These are phyloP conservation scores for Mustelus asterias DNA, from an alignment of 2,113 vertebrate species.

Conservation along the genomic window DNA sequence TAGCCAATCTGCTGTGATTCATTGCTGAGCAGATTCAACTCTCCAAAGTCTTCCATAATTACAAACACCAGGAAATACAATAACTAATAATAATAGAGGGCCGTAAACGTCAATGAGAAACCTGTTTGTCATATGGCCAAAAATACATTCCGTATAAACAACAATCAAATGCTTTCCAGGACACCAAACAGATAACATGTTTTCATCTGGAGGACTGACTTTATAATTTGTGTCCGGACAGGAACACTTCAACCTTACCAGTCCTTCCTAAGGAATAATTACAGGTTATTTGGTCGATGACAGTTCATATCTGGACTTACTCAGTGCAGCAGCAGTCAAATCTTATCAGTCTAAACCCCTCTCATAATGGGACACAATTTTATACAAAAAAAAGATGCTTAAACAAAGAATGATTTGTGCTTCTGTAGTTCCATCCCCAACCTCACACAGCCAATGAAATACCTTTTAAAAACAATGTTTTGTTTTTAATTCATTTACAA, in stretches of 20 bases:
- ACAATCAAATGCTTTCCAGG: conserved; percentile 25
- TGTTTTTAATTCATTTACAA: too few relatives aligned
- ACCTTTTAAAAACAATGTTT: not conserved
- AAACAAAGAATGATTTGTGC: not conserved
- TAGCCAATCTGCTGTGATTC: conserved; percentile 18
- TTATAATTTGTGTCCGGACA: conserved; percentile 9
- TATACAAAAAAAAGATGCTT: not conserved
- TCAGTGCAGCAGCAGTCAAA: not conserved
- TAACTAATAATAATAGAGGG: conserved; percentile 26
- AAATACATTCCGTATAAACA: conserved; percentile 17
- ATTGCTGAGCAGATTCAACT: conserved; percentile 21
- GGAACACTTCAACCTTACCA: conserved; percentile 1
- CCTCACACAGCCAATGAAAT: not conserved
- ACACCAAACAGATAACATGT: conserved; percentile 22
- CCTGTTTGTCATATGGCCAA: conserved; percentile 25
- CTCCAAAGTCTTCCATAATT: not conserved
- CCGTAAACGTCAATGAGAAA: conserved; percentile 28
- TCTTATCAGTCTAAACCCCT: not conserved
- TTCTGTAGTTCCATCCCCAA: not conserved
- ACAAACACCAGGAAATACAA: conserved; percentile 26
- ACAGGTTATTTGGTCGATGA: not conserved
- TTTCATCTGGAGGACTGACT: conserved; percentile 27
- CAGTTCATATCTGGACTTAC: conserved; percentile 28
- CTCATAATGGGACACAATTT: not conserved
- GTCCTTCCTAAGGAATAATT: conserved; percentile 27